Evolutionary conservation across 2,888 invertebrate genomes (phyloP), one percentile per base, ranked within the genome.

Genomic region (Scaptomyza reducta): DNA sequence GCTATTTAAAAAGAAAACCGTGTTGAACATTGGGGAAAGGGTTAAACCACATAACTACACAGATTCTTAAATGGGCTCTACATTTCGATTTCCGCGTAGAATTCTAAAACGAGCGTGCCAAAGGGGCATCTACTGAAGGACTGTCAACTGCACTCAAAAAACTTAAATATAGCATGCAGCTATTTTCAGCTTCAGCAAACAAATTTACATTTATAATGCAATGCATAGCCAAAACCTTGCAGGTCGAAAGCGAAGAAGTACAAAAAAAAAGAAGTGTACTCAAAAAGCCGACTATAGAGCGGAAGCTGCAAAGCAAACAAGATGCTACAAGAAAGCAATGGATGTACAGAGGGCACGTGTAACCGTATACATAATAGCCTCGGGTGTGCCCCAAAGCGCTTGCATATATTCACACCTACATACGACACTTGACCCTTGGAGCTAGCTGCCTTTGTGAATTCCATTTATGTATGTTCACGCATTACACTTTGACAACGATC

Each of bases 121-220:
- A 6, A 46, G 41, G 22, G n/a, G 16, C 6, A 11, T 22, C n/a
- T 6, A 47, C 14, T 6, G 13, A 27, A 22, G 41, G 18, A 22
- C 50, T 45, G 38, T 40, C 53, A 31, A 46, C 59, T 61, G 68
- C 61, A 56, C 57, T 63, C 59, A 62, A 62, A 64, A 61, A 47
- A 60, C 61, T 68, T 65, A 63, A 79, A 68, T 63, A 45, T 63
- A 46, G 62, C 79, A 65, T 68, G 65, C 51, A 72, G 77, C 68
- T 66, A 76, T 77, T 79, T 75, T 71, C 60, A 63, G 59, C 68
- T 72, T 55, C 33, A 71, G 77, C 54, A 72, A 63, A 79, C 77
- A 79, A 75, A 79, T 77, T 79, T 75, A 40, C 76, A 72, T 77
- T 76, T 79, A 77, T 77, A 79, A 79, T 77, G 65, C 63, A 75